Base-by-base conservation (phyloP, 2,113 vertebrate species). In the Melanostigma gelatinosum region DNA sequence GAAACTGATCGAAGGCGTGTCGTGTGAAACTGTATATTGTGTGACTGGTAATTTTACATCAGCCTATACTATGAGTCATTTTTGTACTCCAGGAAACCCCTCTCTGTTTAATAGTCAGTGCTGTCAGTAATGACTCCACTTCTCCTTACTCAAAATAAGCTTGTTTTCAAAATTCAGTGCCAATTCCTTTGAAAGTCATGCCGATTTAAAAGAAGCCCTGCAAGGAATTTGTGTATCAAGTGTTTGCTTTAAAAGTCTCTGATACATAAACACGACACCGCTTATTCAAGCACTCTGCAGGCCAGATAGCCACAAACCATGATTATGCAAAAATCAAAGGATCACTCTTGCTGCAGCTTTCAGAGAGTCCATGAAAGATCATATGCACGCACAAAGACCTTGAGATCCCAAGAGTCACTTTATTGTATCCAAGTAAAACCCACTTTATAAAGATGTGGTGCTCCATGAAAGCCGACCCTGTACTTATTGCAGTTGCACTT, bases 31-130 rank as follows among this genome's bases (percentile, higher is more conserved):
- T 0, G 57, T 61, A 27, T 74, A 58, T 38, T 79, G 76, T 83
- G 58, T 65, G 73, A 46, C 69, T 34, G 62, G 75, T 83, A 68
- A 79, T 83, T 74, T 85, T 44, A 55, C 78, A 52, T 73, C 38
- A 77, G 63, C 75, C 72, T 65, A 36, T 15, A 71, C 73, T 38
- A 82, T 87, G 65, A 83, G 73, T 85, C 40, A 89, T 55, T 79
- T 89, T 81, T 86, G 70, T 87, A 90, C 79, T 91, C 85, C 86
- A 92, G 89, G 88, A 93, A 92, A 89, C 63, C 55, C 55, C 72
- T 85, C 74, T 70, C 72, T 77, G 71, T 90, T 83, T 69, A 80
- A 87, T 90, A 72, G 82, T 65, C 40, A 44, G 36, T 42, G 29
- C 79, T 62, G 82, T 85, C 83, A 87, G 68, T 90, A 74, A 90